These are phyloP conservation scores for Periophthalmus modestus DNA, from an alignment of 2,113 vertebrate species.

Conservation along the genomic window DNA sequence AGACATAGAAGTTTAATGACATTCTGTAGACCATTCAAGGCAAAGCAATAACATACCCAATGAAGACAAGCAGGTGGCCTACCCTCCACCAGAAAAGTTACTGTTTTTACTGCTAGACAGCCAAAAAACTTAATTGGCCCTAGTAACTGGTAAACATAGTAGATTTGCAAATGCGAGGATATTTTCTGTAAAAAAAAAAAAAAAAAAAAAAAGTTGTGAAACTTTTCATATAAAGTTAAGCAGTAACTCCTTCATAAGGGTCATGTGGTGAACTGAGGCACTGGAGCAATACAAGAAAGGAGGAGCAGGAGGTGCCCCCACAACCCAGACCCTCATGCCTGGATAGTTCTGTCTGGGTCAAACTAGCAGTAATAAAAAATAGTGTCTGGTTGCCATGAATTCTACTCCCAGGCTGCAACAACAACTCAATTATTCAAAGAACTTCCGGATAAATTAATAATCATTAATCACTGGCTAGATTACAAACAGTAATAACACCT, in stretches of 20 bases:
- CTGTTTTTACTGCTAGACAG: not conserved
- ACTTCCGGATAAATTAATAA: too few species aligned
- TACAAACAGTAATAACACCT: too few species aligned
- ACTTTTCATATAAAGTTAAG: not conserved
- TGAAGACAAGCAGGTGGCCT: too few species aligned
- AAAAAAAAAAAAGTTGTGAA: not conserved
- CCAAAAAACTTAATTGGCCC: not conserved
- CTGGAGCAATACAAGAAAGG: not conserved
- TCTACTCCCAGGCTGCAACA: too few species aligned
- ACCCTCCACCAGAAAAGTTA: not conserved
- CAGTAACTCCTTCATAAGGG: not conserved
- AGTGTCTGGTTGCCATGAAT: not conserved
- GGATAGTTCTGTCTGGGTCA: not conserved
- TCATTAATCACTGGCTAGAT: too few species aligned
- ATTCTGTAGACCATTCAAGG: too few species aligned
- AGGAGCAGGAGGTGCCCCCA: not conserved
- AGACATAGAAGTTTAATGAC: too few species aligned
- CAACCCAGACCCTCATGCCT: not conserved
- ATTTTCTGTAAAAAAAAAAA: not conserved
- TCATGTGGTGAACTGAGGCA: not conserved
- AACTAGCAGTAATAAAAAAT: not conserved
- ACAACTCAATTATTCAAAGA: too few species aligned
- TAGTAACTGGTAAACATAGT: not conserved
- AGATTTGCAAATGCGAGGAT: not conserved
- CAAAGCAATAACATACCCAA: too few species aligned